phyloP scores from a whole-genome alignment of 2,113 vertebrate species.

The Toxotes jaculatrix region DNA sequence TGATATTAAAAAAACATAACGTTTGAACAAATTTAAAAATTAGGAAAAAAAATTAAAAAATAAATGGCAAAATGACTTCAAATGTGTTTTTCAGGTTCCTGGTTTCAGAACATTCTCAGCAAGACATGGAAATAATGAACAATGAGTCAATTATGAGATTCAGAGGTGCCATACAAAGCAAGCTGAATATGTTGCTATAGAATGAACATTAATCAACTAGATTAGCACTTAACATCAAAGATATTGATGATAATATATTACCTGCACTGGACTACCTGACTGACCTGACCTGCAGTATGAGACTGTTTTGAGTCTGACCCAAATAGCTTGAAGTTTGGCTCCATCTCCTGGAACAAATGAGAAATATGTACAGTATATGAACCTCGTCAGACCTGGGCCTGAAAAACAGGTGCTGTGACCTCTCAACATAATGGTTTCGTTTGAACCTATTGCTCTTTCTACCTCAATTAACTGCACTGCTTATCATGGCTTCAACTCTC shows the following conservation, averaged over 20 bases:
- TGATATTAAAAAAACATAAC: not conserved
- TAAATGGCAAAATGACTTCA: not conserved
- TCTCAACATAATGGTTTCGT: not conserved
- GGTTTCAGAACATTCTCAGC: not conserved
- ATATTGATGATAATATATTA: not conserved
- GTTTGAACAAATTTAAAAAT: not conserved
- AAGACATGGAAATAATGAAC: not conserved
- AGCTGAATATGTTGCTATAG: not conserved
- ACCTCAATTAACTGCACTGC: no score
- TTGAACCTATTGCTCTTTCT: not conserved
- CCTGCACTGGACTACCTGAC: not conserved
- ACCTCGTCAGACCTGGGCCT: not conserved
- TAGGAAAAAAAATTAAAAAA: not conserved
- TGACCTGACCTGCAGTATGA: not conserved
- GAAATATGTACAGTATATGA: not conserved
- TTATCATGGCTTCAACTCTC: no score
- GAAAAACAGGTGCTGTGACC: not conserved
- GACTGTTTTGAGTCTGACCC: not conserved
- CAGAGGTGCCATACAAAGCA: not conserved
- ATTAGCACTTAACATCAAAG: not conserved
- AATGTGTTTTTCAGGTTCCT: not conserved
- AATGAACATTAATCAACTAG: no score
- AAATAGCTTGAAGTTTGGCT: conserved; percentile 55
- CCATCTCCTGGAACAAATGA: conserved; percentile 53
- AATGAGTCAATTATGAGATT: not conserved